phyloP scores from a whole-genome alignment of 2,888 invertebrate species.

The Microctonus brassicae region DNA sequence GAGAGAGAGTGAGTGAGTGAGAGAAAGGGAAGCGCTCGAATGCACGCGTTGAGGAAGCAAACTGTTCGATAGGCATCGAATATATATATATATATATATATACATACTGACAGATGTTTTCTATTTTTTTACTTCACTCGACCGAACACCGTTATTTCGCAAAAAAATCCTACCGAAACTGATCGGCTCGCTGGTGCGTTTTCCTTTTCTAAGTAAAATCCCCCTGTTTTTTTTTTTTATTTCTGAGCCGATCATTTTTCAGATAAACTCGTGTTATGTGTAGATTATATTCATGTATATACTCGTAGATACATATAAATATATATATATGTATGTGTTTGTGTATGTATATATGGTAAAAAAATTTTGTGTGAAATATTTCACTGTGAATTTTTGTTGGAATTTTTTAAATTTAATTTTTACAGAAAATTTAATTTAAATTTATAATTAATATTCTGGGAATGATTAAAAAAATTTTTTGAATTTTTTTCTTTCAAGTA shows the following conservation, averaged over 20 bases:
- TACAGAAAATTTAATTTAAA: too few relatives aligned
- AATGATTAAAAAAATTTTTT: too few relatives aligned
- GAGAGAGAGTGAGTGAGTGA: slow-evolving; percentile 16
- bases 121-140: slow-evolving; percentile 60
- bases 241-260: slow-evolving; percentile 48
- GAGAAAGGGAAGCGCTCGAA: slow-evolving; percentile 28
- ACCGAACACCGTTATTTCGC: slow-evolving; percentile 66
- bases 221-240: slow-evolving; percentile 23
- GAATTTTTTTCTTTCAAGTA: too few relatives aligned
- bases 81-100: too few relatives aligned
- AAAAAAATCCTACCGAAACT: slow-evolving; percentile 64
- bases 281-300: too few relatives aligned
- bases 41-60: slow-evolving; percentile 46
- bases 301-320: too few relatives aligned
- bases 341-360: too few relatives aligned
- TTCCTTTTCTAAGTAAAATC: slow-evolving; percentile 24
- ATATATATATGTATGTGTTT: not conserved
- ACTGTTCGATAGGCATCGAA: slow-evolving; percentile 66
- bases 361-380: too few relatives aligned
- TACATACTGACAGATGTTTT: slow-evolving; percentile 65
- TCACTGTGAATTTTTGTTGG: too few relatives aligned
- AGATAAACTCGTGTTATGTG: not conserved
- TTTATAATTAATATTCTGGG: too few relatives aligned
- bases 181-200: slow-evolving; percentile 53
- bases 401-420: too few relatives aligned